These are phyloP conservation scores for Clinocottus analis DNA, from an alignment of 2,113 vertebrate species.

Conservation along the genomic window DNA sequence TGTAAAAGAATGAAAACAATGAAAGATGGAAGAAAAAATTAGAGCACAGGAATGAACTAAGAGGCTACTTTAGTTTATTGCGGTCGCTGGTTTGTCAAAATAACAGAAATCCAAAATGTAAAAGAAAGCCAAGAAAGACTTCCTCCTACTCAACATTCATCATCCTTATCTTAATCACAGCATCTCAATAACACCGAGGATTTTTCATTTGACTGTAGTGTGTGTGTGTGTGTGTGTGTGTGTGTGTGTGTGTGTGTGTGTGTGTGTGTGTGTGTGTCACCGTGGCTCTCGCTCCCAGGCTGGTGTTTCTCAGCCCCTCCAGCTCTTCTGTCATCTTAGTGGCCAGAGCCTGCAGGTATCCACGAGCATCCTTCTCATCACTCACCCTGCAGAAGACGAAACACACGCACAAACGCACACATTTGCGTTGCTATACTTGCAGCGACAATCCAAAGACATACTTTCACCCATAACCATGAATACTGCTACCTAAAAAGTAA, in stretches of 20 bases:
- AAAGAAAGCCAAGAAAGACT: background rate
- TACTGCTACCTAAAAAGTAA: background rate
- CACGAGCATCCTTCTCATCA: conserved; percentile 98
- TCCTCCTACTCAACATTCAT: background rate
- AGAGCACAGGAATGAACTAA: background rate
- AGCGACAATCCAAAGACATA: fast-evolving
- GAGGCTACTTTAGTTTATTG: background rate
- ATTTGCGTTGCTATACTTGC: background rate
- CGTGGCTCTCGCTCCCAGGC: conserved; percentile 93
- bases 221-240: background rate
- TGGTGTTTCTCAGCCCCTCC: conserved; percentile 94
- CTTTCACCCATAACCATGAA: background rate
- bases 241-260: background rate
- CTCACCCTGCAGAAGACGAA: conserved; percentile 88
- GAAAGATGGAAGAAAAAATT: background rate
- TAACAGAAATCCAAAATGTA: background rate
- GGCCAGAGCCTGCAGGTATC: conserved; percentile 97
- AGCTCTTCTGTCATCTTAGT: conserved; percentile 99
- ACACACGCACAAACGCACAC: conserved; percentile 14
- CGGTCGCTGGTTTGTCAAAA: background rate
- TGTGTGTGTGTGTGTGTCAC: conserved; percentile 77
- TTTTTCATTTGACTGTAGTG: background rate
- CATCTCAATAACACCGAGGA: background rate
- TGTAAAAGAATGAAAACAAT: background rate
- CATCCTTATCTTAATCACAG: background rate